Evolutionary conservation across 1,140 invertebrate species (phyloP).

Genomic region (Saccostrea echinata): DNA sequence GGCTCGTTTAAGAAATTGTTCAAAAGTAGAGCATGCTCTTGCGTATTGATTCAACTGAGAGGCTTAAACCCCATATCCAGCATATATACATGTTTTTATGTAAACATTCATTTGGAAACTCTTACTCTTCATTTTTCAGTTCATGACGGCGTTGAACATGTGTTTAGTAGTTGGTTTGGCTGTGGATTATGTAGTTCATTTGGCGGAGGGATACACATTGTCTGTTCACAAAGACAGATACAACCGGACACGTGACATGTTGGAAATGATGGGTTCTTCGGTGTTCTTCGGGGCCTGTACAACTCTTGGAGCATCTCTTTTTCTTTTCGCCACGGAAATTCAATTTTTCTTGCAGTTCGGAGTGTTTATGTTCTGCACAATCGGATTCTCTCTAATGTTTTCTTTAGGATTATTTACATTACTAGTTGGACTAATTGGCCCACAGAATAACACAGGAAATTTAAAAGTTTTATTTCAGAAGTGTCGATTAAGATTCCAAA

Average conservation of each 20-base stretch:
- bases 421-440: constrained; percentile 69
- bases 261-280: constrained; percentile 73
- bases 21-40: no score
- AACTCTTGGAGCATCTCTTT: constrained; percentile 70
- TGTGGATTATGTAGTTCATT: constrained; percentile 77
- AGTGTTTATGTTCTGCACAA: constrained; percentile 74
- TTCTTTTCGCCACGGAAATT: constrained; percentile 71
- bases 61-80: no score
- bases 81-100: no score
- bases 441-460: constrained; percentile 64
- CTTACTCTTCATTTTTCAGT: constrained; percentile 51
- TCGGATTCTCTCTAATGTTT: constrained; percentile 73
- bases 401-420: constrained; percentile 68
- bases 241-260: constrained; percentile 69
- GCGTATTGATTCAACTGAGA: no score
- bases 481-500: constrained; percentile 15
- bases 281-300: constrained; percentile 73
- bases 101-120: no score
- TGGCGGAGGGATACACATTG: constrained; percentile 75
- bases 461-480: constrained; percentile 45
- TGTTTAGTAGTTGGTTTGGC: constrained; percentile 74
- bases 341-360: constrained; percentile 73
- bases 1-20: no score
- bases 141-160: constrained; percentile 75
- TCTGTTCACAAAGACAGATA: constrained; percentile 65